These are phyloP conservation scores for Pogonomyrmex barbatus DNA, from an alignment of 1,140 invertebrate genomes.

Conservation along the genomic window DNA sequence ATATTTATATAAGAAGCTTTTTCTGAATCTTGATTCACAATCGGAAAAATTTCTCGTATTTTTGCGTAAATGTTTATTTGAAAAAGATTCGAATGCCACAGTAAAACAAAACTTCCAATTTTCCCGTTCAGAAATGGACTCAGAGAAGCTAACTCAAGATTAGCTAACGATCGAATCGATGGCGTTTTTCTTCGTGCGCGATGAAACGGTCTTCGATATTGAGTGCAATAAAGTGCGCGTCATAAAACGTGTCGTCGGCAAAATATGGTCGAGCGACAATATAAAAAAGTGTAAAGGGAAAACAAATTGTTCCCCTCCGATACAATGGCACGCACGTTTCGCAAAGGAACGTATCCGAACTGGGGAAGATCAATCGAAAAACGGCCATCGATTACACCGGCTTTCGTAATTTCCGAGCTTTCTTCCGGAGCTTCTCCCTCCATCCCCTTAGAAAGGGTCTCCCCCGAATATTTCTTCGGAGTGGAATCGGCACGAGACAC, in stretches of 20 bases:
- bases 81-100: not conserved
- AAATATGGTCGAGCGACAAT: constrained; percentile 18
- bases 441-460: not conserved
- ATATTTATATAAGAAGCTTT: not conserved
- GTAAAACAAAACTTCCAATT: not conserved
- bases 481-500: not conserved
- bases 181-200: not conserved
- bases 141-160: not conserved
- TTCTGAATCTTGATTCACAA: not conserved
- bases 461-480: constrained; percentile 4
- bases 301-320: constrained; percentile 25
- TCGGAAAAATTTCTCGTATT: not conserved
- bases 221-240: constrained; percentile 16
- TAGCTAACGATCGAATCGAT: constrained; percentile 10
- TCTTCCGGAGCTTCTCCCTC: constrained; percentile 15
- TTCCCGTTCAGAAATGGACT: not conserved
- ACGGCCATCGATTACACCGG: constrained; percentile 24
- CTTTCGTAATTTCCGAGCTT: constrained; percentile 41
- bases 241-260: constrained; percentile 33
- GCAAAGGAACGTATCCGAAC: not conserved
- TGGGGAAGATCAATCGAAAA: constrained; percentile 17
- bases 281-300: constrained; percentile 33
- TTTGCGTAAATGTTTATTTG: not conserved
- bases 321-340: not conserved
- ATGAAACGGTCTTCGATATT: constrained; percentile 16